A percentile compares a stretch with the other conserved stretches of the same genome.
These are phyloP conservation scores for Drosophila borealis DNA, from an alignment of 2,888 invertebrate genomes.

Conservation along the genomic window DNA sequence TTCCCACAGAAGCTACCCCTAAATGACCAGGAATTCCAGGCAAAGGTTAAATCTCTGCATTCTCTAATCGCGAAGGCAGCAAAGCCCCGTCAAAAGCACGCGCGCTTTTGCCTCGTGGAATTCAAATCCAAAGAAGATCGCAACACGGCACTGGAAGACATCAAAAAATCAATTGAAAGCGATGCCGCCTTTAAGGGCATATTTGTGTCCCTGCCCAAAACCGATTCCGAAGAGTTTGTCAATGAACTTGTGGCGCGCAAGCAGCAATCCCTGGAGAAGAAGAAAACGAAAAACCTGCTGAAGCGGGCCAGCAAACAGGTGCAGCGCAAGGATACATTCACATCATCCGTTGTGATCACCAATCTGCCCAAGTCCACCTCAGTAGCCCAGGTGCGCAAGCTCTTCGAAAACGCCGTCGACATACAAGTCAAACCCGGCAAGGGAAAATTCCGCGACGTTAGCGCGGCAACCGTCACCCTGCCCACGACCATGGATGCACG, in stretches of 20 bases:
- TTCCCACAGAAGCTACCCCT: slow-evolving; percentile 78
- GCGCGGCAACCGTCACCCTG: slow-evolving; percentile 77
- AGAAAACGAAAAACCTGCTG: slow-evolving; percentile 64
- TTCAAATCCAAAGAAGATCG: slow-evolving; percentile 76
- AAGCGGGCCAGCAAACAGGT: slow-evolving; percentile 70
- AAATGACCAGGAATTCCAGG: slow-evolving; percentile 67
- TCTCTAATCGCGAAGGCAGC: slow-evolving; percentile 63
- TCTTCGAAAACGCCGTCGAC: slow-evolving; percentile 81
- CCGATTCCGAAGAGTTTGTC: slow-evolving; percentile 76
- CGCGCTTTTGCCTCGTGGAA: slow-evolving; percentile 81
- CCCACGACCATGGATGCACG: slow-evolving; percentile 78
- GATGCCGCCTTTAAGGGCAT: slow-evolving; percentile 61
- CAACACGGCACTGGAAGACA: slow-evolving; percentile 59
- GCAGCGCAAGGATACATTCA: slow-evolving; percentile 57
- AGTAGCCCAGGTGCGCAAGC: slow-evolving; percentile 66
- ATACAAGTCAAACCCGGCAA: slow-evolving; percentile 75
- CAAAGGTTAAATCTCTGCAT: slow-evolving; percentile 66
- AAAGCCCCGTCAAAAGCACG: slow-evolving; percentile 82
- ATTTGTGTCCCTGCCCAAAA: slow-evolving; percentile 73
- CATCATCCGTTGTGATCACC: slow-evolving; percentile 76
- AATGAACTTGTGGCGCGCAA: slow-evolving; percentile 72
- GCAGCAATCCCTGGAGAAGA: slow-evolving; percentile 69
- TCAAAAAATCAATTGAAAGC: slow-evolving; percentile 46
- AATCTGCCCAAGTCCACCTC: slow-evolving; percentile 80
- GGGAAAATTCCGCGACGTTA: slow-evolving; percentile 61